phyloP scores from a whole-genome alignment of 2,797 vertebrate species.

The Sebastes hubbsi region DNA sequence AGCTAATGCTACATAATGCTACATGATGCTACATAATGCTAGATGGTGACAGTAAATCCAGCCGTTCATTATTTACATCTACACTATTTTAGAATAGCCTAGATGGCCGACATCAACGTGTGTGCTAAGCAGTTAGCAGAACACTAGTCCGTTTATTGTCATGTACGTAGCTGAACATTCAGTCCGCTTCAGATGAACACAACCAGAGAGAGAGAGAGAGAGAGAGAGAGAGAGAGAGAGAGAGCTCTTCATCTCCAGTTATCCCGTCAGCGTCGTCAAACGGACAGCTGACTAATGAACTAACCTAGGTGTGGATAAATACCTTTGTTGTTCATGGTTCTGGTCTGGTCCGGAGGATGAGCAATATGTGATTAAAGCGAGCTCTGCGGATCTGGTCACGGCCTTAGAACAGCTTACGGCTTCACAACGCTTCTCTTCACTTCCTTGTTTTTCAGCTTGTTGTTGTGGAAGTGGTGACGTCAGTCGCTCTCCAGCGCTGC shows the following conservation, averaged over 20 bases:
- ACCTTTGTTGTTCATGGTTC: conserved; percentile 89
- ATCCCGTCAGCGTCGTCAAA: conserved; percentile 35
- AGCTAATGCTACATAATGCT: too few relatives aligned
- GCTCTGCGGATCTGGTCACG: conserved; percentile 69
- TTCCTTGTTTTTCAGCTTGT: conserved; percentile 87
- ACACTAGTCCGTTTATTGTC: conserved; percentile 59
- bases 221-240: background rate
- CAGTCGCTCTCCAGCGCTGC: conserved; percentile 60
- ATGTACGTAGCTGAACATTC: conserved; percentile 58
- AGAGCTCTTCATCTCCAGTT: conserved; percentile 19
- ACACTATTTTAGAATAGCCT: background rate
- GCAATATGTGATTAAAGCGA: conserved; percentile 39
- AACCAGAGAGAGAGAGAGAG: background rate
- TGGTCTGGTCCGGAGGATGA: conserved; percentile 41
- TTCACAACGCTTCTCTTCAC: conserved; percentile 68
- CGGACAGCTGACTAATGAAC: conserved; percentile 38
- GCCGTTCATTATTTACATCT: background rate
- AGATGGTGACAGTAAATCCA: background rate
- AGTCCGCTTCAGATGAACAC: conserved; percentile 51
- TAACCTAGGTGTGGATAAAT: conserved; percentile 17
- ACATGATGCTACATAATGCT: too few relatives aligned
- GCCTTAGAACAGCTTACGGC: conserved; percentile 76
- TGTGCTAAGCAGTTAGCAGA: background rate
- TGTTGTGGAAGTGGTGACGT: conserved; percentile 83
- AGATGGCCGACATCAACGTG: background rate